Base-by-base conservation (phyloP, 2,888 invertebrate species). In the Rhodophaea formosa region DNA sequence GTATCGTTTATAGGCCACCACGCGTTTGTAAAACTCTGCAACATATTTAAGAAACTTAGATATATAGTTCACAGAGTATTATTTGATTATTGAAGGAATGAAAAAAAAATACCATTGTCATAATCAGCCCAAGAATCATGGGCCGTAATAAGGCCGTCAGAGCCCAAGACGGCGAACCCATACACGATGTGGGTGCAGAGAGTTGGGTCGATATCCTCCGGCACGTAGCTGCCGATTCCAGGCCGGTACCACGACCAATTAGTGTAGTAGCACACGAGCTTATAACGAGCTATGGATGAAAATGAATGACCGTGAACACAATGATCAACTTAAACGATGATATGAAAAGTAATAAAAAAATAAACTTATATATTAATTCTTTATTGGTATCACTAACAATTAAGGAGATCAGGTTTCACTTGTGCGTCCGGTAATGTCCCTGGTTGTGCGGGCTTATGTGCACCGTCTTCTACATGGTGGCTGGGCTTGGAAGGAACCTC, bases 201-300 rank as follows among this genome's bases (percentile, higher is more conserved):
- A 60, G 95, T 94, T 1, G 96, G 94, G 72, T 97, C 96, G 53
- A 97, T 97, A 72, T 97, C 94, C 74, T 97, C 96, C 0, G 97
- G 97, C 0, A 94, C 91, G 72, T 95, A 98, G 75, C 96, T 96
- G 45, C 97, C 97, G 39, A 93, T 76, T 0, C 96, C 97, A 69
- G 94, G 94, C 29, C 97, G 92, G 75, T 97, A 97, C 97, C 97
- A 97, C 0, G 97, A 97, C 97, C 97, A 98, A 77, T 97, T 97
- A 0, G 97, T 97, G 82, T 97, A 97, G 83, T 97, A 97, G 74
- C 97, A 97, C 0, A 97, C 96, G 0, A 97, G 93, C 82, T 96
- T 97, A 79, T 94, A 96, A 60, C 94, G 92, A 15, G 95, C 96
- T 77, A 56, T 49, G 56, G 49, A 47, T 58, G 53, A 53, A 56